Percentiles rank a stretch among this genome's conserved stretches.
These are phyloP conservation scores for Tethea ocularis DNA, from an alignment of 2,888 invertebrate genomes.

Conservation along the genomic window DNA sequence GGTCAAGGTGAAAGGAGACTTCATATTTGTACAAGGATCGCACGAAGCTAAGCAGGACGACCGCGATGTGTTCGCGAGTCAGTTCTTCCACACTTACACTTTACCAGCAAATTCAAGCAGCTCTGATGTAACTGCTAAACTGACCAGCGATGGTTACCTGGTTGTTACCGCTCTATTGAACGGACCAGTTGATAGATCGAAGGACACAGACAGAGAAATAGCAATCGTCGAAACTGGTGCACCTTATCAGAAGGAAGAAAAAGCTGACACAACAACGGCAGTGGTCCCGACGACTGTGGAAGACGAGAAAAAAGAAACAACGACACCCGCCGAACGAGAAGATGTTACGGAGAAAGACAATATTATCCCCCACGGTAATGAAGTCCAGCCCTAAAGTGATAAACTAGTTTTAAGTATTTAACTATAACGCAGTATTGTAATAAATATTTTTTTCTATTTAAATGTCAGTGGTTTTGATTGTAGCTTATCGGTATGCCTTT, in stretches of 20 bases:
- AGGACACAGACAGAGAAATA: conserved; percentile 59
- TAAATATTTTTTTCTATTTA: conserved; percentile 68
- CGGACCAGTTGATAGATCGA: conserved; percentile 37
- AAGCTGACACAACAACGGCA: conserved; percentile 13
- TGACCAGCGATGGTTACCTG: conserved; percentile 60
- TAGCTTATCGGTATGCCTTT: conserved; percentile 49
- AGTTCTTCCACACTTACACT: conserved; percentile 78
- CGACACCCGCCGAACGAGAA: conserved; percentile 58
- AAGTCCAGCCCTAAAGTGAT: conserved; percentile 71
- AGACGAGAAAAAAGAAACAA: conserved; percentile 60
- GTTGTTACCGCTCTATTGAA: conserved; percentile 61
- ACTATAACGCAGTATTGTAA: conserved; percentile 75
- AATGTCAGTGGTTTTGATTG: conserved; percentile 54
- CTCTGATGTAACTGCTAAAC: conserved; percentile 60
- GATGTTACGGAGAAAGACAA: conserved; percentile 67
- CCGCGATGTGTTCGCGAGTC: conserved; percentile 69
- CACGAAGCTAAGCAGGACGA: conserved; percentile 71
- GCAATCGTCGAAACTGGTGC: conserved; percentile 60
- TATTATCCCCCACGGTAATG: conserved; percentile 67
- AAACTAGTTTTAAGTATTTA: conserved; percentile 64
- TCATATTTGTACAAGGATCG: conserved; percentile 70
- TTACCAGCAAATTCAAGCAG: conserved; percentile 66
- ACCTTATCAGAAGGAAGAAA: conserved; percentile 47
- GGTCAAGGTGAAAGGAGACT: conserved; percentile 71
- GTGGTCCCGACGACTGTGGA: conserved; percentile 23